Evolutionary conservation across 2,797 vertebrate species (phyloP).

Genomic region (Falco novaeseelandiae): DNA sequence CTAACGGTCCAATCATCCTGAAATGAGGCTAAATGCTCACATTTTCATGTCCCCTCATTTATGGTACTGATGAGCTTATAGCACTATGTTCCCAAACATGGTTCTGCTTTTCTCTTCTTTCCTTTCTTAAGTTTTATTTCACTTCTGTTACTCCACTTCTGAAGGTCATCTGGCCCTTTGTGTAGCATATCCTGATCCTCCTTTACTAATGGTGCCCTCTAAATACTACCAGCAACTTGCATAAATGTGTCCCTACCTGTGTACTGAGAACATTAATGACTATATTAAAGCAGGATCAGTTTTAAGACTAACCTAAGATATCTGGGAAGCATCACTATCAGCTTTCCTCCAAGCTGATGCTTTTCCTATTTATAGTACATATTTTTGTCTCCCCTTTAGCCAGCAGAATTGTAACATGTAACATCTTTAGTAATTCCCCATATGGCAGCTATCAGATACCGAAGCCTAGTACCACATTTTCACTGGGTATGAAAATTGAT

Average conservation of each 20-base stretch:
- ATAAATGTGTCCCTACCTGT: neutral
- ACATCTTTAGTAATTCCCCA: neutral
- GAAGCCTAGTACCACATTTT: neutral
- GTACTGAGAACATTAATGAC: neutral
- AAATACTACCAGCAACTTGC: neutral
- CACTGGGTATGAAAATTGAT: neutral
- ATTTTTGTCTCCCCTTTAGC: neutral
- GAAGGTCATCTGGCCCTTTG: neutral
- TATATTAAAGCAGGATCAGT: neutral
- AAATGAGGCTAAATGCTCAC: neutral
- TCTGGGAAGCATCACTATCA: neutral
- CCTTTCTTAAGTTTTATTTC: neutral
- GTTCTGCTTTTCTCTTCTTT: neutral
- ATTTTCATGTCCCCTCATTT: neutral
- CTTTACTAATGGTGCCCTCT: neutral
- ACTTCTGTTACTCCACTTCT: neutral
- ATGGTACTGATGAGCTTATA: neutral
- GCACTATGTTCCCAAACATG: neutral
- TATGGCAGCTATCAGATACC: slow-evolving; percentile 8
- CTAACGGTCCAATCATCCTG: neutral
- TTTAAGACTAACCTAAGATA: neutral
- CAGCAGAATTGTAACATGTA: neutral
- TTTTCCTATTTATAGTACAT: neutral
- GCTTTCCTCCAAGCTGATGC: neutral
- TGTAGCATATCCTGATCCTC: neutral